A percentile compares a stretch with the other conserved stretches of the same genome.
phyloP scores from a whole-genome alignment of 2,888 invertebrate species.

The Mimachlamys varia region DNA sequence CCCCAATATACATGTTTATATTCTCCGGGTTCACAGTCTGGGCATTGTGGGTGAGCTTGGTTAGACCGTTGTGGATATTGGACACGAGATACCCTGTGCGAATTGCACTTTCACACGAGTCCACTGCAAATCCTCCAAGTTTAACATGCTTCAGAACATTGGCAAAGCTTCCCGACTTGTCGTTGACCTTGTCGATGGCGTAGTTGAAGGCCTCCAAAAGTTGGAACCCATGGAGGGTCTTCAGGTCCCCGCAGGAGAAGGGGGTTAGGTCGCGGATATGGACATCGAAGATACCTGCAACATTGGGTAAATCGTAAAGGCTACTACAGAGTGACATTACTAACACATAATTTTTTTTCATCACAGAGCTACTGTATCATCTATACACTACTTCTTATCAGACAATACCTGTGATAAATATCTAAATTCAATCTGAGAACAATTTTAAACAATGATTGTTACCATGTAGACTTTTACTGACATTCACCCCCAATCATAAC shows the following conservation, averaged over 20 bases:
- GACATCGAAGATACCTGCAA: conserved; percentile 78
- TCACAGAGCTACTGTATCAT: no score
- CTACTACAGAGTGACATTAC: no score
- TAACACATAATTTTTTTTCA: no score
- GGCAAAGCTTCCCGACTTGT: conserved; percentile 73
- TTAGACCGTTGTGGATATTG: conserved; percentile 73
- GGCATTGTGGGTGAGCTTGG: conserved; percentile 62
- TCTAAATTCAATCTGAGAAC: no score
- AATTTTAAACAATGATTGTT: no score
- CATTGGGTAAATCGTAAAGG: not conserved
- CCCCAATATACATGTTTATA: conserved; percentile 74
- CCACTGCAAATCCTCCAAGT: conserved; percentile 76
- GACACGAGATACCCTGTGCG: conserved; percentile 76
- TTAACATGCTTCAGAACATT: conserved; percentile 69
- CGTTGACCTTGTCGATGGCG: conserved; percentile 74
- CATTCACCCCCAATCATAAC: no score
- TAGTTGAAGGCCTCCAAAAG: conserved; percentile 78
- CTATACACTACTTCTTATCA: no score
- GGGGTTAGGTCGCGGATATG: conserved; percentile 66
- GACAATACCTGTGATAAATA: no score
- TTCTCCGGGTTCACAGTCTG: conserved; percentile 64
- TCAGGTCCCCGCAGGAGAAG: conserved; percentile 75
- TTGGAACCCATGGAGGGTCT: conserved; percentile 75
- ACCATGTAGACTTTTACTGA: no score
- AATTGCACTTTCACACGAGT: conserved; percentile 74